These are phyloP conservation scores for Gonocerus acuteangulatus DNA, from an alignment of 2,888 invertebrate species.

Conservation along the genomic window DNA sequence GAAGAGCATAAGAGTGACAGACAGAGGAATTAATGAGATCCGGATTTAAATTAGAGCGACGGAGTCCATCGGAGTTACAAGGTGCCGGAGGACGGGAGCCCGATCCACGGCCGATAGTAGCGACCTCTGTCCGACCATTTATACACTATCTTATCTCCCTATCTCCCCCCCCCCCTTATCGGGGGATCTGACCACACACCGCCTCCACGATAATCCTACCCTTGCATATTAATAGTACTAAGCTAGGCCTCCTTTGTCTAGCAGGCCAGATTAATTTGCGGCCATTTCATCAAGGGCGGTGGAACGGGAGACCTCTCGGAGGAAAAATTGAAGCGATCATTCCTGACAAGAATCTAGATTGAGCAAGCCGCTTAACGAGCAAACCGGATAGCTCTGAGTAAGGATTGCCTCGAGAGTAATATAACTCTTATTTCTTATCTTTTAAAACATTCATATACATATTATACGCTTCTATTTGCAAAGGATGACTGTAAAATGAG, in stretches of 20 bases:
- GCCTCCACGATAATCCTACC: conserved; percentile 10
- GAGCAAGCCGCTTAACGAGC: not conserved
- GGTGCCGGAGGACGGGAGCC: conserved; percentile 1
- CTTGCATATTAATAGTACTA: conserved; percentile 19
- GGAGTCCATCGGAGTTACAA: conserved; percentile 6
- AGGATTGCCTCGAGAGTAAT: too few species aligned
- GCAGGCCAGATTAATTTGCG: conserved; percentile 15
- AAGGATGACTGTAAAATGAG: too few species aligned
- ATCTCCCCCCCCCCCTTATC: conserved; percentile 1
- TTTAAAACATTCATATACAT: too few species aligned
- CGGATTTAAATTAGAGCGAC: conserved; percentile 16
- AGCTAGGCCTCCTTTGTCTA: conserved; percentile 10
- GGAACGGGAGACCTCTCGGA: not conserved
- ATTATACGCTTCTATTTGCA: too few species aligned
- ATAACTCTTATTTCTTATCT: too few species aligned
- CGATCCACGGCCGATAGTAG: conserved; percentile 5
- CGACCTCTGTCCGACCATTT: conserved; percentile 2
- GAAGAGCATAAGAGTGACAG: not conserved
- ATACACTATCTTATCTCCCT: conserved; percentile 14
- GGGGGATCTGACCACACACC: conserved; percentile 16
- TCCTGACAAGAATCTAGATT: not conserved
- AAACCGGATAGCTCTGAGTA: not conserved
- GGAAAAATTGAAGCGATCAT: conserved; percentile 21
- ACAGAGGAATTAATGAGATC: conserved; percentile 10
- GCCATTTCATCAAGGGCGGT: not conserved